Evolutionary conservation across 2,797 vertebrate species (phyloP), one percentile per base, ranked within the genome.

Genomic region (Eupleurogrammus muticus): DNA sequence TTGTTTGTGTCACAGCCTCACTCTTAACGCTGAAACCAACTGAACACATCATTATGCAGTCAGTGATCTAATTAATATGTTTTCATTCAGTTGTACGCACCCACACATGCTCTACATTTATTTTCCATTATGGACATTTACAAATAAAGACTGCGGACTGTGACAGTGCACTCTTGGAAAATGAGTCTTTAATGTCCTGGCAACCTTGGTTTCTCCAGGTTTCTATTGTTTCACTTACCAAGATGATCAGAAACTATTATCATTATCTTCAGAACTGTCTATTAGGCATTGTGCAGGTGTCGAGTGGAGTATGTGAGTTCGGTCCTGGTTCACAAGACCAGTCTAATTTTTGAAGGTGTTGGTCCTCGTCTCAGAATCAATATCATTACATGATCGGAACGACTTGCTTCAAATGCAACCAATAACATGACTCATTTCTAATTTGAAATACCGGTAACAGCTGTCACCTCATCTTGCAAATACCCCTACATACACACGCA

Each of bases 31-130:
- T 70, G 59, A 81, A 75, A 81, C 63, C 57, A 73, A 80, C 55
- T 60, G 64, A 80, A 82, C 66, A 67, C 59, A 69, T 57, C 38
- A 76, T 71, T 70, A 83, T 81, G 42, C 62, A 67, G 61, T 79
- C 75, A 87, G 85, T 90, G 63, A 89, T 89, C 84, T 70, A 55
- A 72, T 73, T 89, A 91, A 90, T 87, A 52, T 46, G 53, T 44
- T 75, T 76, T 67, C 48, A 73, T 81, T 61, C 55, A 65, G 50
- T 72, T 71, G 44, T 47, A 74, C 67, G 58, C 52, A 66, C 55
- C 61, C 21, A 64, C 57, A 55, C 17, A 54, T 5, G 19, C 9
- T 46, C 28, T 17, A 51, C 20, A 73, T 55, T 48, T 16, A 61
- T 20, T 60, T 59, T 53, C 38, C 12, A 58, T 56, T 36, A 36